phyloP scores from a whole-genome alignment of 2,113 vertebrate species.

The Rafetus swinhoei region DNA sequence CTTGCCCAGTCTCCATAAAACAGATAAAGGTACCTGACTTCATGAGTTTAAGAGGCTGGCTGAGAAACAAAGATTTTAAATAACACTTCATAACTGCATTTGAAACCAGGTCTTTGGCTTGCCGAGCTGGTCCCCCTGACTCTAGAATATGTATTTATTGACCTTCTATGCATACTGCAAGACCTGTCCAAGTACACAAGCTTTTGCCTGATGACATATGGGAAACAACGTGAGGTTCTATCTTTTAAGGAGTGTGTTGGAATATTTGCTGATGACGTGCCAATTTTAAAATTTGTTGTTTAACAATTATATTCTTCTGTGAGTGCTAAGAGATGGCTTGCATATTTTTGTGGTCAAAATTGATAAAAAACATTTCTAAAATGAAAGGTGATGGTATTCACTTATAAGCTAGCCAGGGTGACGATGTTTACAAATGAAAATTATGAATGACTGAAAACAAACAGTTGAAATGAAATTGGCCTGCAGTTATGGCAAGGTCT shows the following conservation, averaged over 20 bases:
- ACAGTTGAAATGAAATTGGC: neutral
- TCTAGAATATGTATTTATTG: neutral
- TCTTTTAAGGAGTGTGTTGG: neutral
- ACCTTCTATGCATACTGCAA: neutral
- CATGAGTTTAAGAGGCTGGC: neutral
- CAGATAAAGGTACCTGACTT: neutral
- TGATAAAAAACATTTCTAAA: neutral
- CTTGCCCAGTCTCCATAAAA: neutral
- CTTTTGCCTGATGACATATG: neutral
- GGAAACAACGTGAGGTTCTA: neutral
- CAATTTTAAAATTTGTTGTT: neutral
- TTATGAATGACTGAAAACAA: neutral
- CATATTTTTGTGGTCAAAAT: neutral
- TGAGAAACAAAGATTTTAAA: conserved; percentile 4
- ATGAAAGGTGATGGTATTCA: neutral
- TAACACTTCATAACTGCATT: neutral
- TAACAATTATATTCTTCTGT: neutral
- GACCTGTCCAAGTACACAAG: fast-evolving
- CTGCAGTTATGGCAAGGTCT: neutral
- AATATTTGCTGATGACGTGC: neutral
- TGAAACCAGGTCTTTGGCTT: neutral
- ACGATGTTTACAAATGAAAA: neutral
- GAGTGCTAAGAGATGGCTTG: neutral
- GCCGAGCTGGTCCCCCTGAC: neutral
- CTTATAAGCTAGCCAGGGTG: neutral